These are phyloP conservation scores for Lepidurus arcticus DNA, from an alignment of 1,140 invertebrate species.

Conservation along the genomic window DNA sequence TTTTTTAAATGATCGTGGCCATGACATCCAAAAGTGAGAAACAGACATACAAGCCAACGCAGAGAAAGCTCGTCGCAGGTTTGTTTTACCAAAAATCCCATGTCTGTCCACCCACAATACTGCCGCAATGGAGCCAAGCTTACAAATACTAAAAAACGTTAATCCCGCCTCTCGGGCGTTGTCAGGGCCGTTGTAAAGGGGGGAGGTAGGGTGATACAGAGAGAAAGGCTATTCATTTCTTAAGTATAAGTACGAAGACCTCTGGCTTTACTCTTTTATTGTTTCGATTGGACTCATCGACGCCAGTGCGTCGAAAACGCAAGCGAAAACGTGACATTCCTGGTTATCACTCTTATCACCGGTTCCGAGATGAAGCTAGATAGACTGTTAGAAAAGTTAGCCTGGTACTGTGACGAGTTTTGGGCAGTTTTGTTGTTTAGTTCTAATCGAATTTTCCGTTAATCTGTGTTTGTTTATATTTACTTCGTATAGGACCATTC, in stretches of 20 bases:
- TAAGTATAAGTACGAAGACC: neutral
- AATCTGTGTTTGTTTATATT: conserved; percentile 27
- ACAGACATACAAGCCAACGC: neutral
- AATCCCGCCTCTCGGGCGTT: conserved; percentile 10
- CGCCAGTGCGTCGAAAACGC: neutral
- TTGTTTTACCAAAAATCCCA: neutral
- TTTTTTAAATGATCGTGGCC: neutral
- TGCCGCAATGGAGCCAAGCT: neutral
- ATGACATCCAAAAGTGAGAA: conserved; percentile 1
- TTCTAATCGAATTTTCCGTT: neutral
- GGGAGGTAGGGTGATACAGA: neutral
- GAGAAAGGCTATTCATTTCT: conserved; percentile 6
- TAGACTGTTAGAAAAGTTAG: neutral
- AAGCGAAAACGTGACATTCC: neutral
- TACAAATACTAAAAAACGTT: neutral
- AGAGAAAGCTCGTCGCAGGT: conserved; percentile 1
- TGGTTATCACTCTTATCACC: too few species aligned
- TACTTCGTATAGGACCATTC: conserved; percentile 74
- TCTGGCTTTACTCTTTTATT: neutral
- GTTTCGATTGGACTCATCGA: neutral
- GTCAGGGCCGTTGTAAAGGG: neutral
- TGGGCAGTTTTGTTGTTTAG: neutral
- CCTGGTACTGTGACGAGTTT: neutral
- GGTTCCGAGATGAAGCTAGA: neutral
- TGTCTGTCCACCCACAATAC: neutral